Conservation (phyloP, 2,113 vertebrate genomes). For the Hemiprocne comata region DNA sequence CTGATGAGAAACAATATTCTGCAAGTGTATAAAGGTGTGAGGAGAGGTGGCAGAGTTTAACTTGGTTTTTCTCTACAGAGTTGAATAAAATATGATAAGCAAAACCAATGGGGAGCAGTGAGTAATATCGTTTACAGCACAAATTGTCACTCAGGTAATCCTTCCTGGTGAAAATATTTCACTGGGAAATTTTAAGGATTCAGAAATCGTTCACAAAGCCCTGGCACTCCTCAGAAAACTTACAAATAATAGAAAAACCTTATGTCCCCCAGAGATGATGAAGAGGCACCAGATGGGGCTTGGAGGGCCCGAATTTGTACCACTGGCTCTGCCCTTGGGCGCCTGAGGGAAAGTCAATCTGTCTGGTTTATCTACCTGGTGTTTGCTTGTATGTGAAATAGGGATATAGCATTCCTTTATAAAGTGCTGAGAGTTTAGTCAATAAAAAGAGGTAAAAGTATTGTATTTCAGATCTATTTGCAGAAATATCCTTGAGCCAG, state of each 20-base stretch:
- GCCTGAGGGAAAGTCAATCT: neutral
- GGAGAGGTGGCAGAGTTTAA: neutral
- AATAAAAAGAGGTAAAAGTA: neutral
- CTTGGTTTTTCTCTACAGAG: neutral
- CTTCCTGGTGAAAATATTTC: constrained; percentile 19
- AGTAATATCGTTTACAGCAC: neutral
- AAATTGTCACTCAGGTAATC: neutral
- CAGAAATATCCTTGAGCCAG: neutral
- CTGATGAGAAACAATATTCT: constrained; percentile 12
- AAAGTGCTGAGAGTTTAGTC: neutral
- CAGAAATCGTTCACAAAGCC: neutral
- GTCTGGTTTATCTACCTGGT: neutral
- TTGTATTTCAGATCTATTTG: neutral
- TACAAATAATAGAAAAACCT: neutral
- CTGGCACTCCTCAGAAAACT: neutral
- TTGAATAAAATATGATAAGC: constrained; percentile 18
- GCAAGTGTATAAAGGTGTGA: neutral
- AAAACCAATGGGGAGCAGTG: neutral
- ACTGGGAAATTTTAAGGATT: neutral
- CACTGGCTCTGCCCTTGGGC: neutral
- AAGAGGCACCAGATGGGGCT: neutral
- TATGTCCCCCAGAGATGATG: neutral
- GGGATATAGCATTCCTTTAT: neutral
- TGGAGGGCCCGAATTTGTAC: fast-evolving
- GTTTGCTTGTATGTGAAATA: neutral